Conservation (phyloP, 2,797 vertebrate species). For the Odontamblyopus rebecca region DNA sequence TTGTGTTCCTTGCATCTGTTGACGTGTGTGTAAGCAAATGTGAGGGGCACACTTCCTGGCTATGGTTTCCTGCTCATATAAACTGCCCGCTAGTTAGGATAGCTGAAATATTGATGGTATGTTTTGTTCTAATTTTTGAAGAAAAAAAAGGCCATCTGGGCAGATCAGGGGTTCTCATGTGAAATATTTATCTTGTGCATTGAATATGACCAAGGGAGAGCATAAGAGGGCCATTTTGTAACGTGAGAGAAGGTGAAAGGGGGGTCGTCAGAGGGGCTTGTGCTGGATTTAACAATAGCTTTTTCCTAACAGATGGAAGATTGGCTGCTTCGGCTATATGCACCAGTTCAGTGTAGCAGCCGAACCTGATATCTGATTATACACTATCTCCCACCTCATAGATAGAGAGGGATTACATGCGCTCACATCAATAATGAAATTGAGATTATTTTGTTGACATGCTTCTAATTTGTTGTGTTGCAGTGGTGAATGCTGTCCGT, state of each 20-base stretch:
- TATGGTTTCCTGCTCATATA: constrained; percentile 44
- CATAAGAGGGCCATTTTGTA: constrained; percentile 66
- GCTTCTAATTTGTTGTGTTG: constrained; percentile 57
- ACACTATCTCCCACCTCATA: constrained; percentile 21
- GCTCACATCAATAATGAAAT: constrained; percentile 71
- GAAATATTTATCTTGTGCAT: constrained; percentile 63
- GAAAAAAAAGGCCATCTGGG: constrained; percentile 62
- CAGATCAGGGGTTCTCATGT: constrained; percentile 58
- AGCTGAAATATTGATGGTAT: constrained; percentile 70
- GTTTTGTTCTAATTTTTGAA: constrained; percentile 60
- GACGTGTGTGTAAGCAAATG: constrained; percentile 32
- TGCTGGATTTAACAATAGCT: constrained; percentile 61
- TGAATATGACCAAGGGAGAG: constrained; percentile 58
- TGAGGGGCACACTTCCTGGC: constrained; percentile 43
- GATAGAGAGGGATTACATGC: constrained; percentile 67
- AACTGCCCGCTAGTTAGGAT: constrained; percentile 21
- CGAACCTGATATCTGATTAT: constrained; percentile 65
- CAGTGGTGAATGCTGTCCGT: constrained; percentile 25
- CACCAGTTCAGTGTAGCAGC: constrained; percentile 47
- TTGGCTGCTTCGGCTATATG: constrained; percentile 41
- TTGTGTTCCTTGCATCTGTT: constrained; percentile 51
- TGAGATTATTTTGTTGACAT: constrained; percentile 64
- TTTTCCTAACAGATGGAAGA: constrained; percentile 73
- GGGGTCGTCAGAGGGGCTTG: constrained; percentile 12
- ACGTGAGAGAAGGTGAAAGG: constrained; percentile 49